phyloP scores from a whole-genome alignment of 2,888 invertebrate species.

The Sminthurinus aureus region DNA sequence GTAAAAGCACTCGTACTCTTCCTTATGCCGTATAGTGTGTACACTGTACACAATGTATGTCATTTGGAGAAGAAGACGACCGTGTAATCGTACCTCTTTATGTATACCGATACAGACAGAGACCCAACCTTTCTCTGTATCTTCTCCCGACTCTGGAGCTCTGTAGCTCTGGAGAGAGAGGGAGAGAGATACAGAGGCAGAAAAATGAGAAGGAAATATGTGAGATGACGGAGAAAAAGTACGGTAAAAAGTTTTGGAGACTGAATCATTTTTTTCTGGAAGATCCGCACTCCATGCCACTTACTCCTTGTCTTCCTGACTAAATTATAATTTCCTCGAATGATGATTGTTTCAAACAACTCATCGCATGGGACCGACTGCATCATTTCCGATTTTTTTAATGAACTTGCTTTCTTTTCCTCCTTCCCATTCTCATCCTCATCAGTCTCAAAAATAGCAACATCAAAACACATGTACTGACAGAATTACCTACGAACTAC shows the following conservation, averaged over 20 bases:
- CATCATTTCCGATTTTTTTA: slow-evolving; percentile 40
- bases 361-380: slow-evolving; percentile 37
- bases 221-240: slow-evolving; percentile 52
- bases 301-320: slow-evolving; percentile 43
- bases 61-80: neutral
- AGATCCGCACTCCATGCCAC: slow-evolving; percentile 31
- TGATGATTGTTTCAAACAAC: slow-evolving; percentile 42
- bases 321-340: slow-evolving; percentile 49
- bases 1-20: neutral
- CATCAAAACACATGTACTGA: too few relatives aligned
- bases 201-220: slow-evolving; percentile 46
- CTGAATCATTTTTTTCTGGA: slow-evolving; percentile 43
- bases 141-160: too few relatives aligned
- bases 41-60: neutral
- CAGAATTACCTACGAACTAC: neutral
- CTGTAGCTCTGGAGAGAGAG: too few relatives aligned
- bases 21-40: neutral
- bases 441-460: neutral
- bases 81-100: neutral
- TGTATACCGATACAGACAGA: too few relatives aligned
- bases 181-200: neutral
- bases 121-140: neutral
- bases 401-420: slow-evolving; percentile 9
- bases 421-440: neutral
- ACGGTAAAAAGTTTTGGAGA: slow-evolving; percentile 45